phyloP scores from a whole-genome alignment of 2,888 invertebrate species.

The Yponomeuta evonymella region DNA sequence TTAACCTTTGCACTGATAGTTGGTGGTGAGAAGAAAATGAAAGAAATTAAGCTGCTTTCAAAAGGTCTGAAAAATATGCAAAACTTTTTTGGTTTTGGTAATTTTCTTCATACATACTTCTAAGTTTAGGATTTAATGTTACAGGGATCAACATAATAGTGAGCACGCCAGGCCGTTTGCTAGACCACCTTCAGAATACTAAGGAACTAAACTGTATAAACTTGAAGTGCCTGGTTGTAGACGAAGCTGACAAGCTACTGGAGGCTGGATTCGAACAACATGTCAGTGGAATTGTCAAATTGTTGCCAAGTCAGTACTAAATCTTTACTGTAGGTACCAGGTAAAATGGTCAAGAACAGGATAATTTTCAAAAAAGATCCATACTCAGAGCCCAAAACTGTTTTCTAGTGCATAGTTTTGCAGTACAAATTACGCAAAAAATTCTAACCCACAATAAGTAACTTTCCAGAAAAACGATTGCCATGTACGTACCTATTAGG shows the following conservation, averaged over 20 bases:
- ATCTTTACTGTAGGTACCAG: no score
- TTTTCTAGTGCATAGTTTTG: no score
- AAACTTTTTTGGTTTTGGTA: not conserved
- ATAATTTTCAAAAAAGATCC: no score
- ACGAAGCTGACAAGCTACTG: constrained; percentile 96
- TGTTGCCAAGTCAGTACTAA: constrained; percentile 80
- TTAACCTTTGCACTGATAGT: constrained; percentile 91
- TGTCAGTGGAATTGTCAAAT: constrained; percentile 90
- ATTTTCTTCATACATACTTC: not conserved
- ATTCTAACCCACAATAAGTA: no score
- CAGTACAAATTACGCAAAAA: no score
- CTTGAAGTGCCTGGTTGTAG: constrained; percentile 92
- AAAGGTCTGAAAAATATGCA: constrained; percentile 74
- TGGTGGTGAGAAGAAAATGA: constrained; percentile 92
- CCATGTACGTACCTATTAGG: no score
- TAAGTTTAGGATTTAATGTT: constrained; percentile 23
- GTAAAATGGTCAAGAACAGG: no score
- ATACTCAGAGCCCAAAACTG: no score
- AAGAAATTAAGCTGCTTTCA: constrained; percentile 88
- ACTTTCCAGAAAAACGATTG: no score
- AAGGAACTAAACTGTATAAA: constrained; percentile 91
- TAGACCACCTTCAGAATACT: constrained; percentile 95
- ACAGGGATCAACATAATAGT: constrained; percentile 92
- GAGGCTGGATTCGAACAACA: constrained; percentile 98
- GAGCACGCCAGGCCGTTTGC: constrained; percentile 95